These are phyloP conservation scores for Danio aesculapii DNA, from an alignment of 2,797 vertebrate genomes.

Conservation along the genomic window DNA sequence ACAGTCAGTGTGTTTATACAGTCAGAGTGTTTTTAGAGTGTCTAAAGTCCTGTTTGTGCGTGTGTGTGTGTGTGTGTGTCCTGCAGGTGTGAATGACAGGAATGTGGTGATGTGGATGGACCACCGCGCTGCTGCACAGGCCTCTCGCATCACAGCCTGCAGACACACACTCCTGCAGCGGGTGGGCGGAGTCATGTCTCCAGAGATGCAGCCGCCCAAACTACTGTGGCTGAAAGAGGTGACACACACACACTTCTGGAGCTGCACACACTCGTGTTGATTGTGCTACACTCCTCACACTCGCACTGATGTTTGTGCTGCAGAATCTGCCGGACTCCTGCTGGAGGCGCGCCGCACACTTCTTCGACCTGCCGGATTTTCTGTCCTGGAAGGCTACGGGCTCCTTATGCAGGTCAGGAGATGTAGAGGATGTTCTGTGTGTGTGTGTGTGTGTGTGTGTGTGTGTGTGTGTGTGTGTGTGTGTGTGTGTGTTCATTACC, in stretches of 20 bases:
- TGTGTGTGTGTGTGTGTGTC: not conserved
- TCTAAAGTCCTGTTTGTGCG: not conserved
- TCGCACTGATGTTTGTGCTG: not conserved
- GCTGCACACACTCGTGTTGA: not conserved
- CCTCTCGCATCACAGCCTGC: slow-evolving; percentile 83
- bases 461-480: too few relatives aligned
- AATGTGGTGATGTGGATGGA: slow-evolving; percentile 99
- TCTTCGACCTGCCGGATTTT: slow-evolving; percentile 96
- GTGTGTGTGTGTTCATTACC: too few relatives aligned
- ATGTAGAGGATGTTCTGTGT: too few relatives aligned
- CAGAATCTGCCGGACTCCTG: slow-evolving; percentile 81
- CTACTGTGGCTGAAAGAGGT: slow-evolving; percentile 97
- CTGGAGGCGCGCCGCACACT: slow-evolving; percentile 88
- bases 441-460: too few relatives aligned
- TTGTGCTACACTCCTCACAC: not conserved
- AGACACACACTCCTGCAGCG: slow-evolving; percentile 83
- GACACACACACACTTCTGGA: not conserved
- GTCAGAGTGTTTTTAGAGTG: too few relatives aligned
- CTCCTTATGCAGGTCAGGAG: slow-evolving; percentile 81
- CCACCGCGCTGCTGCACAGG: slow-evolving; percentile 89
- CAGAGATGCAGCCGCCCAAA: slow-evolving; percentile 97
- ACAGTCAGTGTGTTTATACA: too few relatives aligned
- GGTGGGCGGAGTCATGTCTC: slow-evolving; percentile 94
- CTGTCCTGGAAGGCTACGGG: slow-evolving; percentile 97
- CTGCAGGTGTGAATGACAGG: slow-evolving; percentile 79